Percentiles rank a stretch among this genome's conserved stretches.
phyloP scores from a whole-genome alignment of 1,140 invertebrate species.

The Scaptomyza pallida region DNA sequence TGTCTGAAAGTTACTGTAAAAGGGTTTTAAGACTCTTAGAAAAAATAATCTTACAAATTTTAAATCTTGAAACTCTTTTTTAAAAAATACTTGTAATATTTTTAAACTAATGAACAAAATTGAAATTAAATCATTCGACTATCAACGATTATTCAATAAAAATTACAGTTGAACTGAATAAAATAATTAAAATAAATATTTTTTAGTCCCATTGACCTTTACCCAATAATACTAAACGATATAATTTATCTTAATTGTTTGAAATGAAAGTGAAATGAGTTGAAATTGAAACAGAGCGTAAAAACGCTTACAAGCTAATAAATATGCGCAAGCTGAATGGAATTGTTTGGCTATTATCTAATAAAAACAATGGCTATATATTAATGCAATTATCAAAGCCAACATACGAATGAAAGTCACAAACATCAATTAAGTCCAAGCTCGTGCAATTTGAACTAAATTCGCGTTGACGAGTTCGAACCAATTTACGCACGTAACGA shows the following conservation, averaged over 20 bases:
- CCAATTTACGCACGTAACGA: constrained; percentile 36
- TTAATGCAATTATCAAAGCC: constrained; percentile 58
- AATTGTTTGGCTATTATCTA: constrained; percentile 38
- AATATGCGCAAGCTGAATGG: constrained; percentile 37
- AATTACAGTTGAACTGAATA: no score
- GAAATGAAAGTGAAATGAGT: constrained; percentile 54
- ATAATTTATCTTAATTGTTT: background rate
- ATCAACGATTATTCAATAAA: no score
- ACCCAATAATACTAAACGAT: background rate
- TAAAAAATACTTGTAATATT: no score
- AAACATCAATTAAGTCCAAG: constrained; percentile 39
- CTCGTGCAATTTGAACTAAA: constrained; percentile 58
- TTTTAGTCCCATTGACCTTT: background rate
- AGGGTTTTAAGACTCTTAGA: no score
- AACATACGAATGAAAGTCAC: constrained; percentile 30
- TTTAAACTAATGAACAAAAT: no score
- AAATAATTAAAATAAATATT: no score
- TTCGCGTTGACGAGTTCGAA: constrained; percentile 28
- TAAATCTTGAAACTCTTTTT: no score
- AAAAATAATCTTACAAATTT: no score
- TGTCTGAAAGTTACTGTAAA: no score
- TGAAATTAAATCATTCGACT: no score
- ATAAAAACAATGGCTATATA: constrained; percentile 38
- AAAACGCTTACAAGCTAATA: constrained; percentile 32
- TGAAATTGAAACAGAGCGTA: constrained; percentile 37